Base-by-base conservation (phyloP, 1,140 invertebrate species). In the Thaumatotibia leucotreta region DNA sequence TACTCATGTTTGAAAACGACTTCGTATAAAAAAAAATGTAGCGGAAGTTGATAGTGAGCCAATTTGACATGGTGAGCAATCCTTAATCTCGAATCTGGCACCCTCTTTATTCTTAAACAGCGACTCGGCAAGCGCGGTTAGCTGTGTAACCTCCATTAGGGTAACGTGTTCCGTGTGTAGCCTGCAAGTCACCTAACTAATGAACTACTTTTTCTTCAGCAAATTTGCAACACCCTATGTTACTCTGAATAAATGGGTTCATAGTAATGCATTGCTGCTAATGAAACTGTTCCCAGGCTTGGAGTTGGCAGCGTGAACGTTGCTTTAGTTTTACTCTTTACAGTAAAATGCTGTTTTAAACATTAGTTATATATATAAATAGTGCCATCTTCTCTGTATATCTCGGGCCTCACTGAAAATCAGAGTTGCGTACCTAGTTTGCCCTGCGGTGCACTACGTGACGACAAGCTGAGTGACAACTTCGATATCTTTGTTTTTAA, bases 181-280 rank as follows among this genome's bases (percentile, higher is more conserved):
- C 39, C 39, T 76, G 78, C 83, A 82, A 85, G 83, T 85, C 83
- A 85, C 77, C 63, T 70, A 76, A 82, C 77, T 80, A 85, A 85
- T 85, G 83, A 83, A 75, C 69, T 63, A 61, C 65, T 54, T 66
- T 72, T 81, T 84, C 82, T 82, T 80, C 71, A 63, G 35, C 45
- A 45, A 45, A 68, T 67, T 68, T 61, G 73, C 67, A 67, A 62
- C 65, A 45, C 39, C 54, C 52, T 69, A 69, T 58, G 61, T 63
- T 61, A 45, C 39, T 20, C 39, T 45, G 29, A 62, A 58, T 58
- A 58, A 58, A 58, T 29, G 52, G 27, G 27, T 58, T 58, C 52
- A 58, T 29, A 22, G 52, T 24, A 58, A 58, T 58, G 52, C 52
- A 58, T 58, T 58, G 52, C n/a, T 58, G 23, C 52, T 58, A 58